A percentile compares a stretch with the other conserved stretches of the same genome.
These are phyloP conservation scores for Colletes gigas DNA, from an alignment of 1,140 invertebrate genomes.

Conservation along the genomic window DNA sequence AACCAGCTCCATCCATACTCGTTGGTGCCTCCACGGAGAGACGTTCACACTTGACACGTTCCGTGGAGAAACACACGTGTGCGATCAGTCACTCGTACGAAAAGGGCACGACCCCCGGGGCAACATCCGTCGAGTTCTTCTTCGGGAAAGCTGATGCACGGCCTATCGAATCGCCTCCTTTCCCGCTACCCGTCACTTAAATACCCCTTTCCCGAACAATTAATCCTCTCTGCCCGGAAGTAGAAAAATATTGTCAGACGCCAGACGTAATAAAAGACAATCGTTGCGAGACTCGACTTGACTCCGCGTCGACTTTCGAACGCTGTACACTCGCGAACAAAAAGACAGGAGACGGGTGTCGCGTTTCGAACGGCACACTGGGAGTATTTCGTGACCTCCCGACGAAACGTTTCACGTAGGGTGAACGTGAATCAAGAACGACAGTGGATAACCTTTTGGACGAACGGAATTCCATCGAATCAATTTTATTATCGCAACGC, in stretches of 20 bases:
- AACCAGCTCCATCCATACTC: background rate
- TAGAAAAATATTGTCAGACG: too few relatives aligned
- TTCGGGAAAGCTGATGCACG: slow-evolving; percentile 33
- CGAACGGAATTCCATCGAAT: too few relatives aligned
- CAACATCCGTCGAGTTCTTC: slow-evolving; percentile 25
- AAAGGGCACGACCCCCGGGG: slow-evolving; percentile 36
- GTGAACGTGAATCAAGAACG: too few relatives aligned
- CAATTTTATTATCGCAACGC: too few relatives aligned
- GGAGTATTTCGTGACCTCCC: too few relatives aligned
- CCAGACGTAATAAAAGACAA: background rate
- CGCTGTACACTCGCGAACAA: too few relatives aligned
- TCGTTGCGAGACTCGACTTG: background rate
- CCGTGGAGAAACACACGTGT: too few relatives aligned
- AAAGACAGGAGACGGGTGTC: too few relatives aligned
- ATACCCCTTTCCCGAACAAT: slow-evolving; percentile 18
- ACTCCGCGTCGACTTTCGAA: too few relatives aligned
- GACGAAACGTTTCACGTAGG: too few relatives aligned
- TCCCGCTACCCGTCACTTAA: slow-evolving; percentile 15
- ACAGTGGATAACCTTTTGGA: too few relatives aligned
- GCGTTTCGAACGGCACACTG: too few relatives aligned
- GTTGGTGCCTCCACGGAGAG: background rate
- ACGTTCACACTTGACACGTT: slow-evolving; percentile 34
- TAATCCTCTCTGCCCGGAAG: slow-evolving; percentile 4
- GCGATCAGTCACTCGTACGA: slow-evolving; percentile 34
- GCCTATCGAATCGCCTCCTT: slow-evolving; percentile 13